Evolutionary conservation across 2,113 vertebrate genomes (phyloP), one percentile per base, ranked within the genome.

Genomic region (Desmodus rotundus): DNA sequence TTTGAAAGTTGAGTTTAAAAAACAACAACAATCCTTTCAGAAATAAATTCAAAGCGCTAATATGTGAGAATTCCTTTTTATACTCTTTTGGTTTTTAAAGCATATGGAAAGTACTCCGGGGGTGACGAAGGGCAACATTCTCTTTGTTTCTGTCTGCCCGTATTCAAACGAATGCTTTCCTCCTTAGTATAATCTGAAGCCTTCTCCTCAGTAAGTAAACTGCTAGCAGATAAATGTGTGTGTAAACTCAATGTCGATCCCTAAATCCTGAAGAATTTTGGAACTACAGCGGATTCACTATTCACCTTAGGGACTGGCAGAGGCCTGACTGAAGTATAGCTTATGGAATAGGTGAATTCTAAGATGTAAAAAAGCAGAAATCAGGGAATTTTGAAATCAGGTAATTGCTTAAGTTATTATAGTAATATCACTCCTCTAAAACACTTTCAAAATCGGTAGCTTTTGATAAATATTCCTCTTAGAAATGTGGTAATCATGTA

Each of bases 141-240:
- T 96, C 76, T 73, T 87, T 83, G 36, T 65, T 50, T 87, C 50
- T 96, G n/a, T 93, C 43, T 63, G 58, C 72, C 83, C 95, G 31
- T 33, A 20, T 43, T 88, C 92, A 87, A 91, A 85, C 7, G 86
- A 52, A 95, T 70, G 94, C 72, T 92, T 96, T 58, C 38, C 38
- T 88, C n/a, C 91, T 76, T 61, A 63, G 67, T 93, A 80, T 36
- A 36, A 58, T 12, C 63, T 52, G 83, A 84, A 82, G 80, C 1
- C 1, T 82, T 6, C 45, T 36, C 88, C 43, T 94, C 89, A 63
- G 76, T 6, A 76, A 63, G 70, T 10, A 74, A 81, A 80, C 36
- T 68, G 91, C 45, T 45, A 36, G 78, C 50, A 56, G 67, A 45
- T 36, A 78, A 89, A 87, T 41, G 65, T 77, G 5, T 52, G 20